Base-by-base conservation (phyloP, 2,113 vertebrate species). In the Poeciliopsis prolifica region DNA sequence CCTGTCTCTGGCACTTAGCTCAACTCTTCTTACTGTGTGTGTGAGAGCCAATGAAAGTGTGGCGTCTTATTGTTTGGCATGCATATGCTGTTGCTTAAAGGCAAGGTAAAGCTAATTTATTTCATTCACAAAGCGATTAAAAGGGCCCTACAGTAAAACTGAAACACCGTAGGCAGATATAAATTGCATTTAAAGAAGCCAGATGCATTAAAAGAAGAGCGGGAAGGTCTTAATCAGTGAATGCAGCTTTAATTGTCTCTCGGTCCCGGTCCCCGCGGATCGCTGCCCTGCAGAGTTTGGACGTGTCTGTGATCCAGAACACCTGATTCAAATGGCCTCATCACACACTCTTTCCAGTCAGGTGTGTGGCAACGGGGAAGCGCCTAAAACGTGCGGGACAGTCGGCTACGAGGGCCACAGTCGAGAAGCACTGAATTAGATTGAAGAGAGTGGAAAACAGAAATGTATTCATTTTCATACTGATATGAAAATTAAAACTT, bases 1-100 rank as follows among this genome's bases (percentile, higher is more conserved):
- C 86, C 82, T 84, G 85, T 87, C 86, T 87, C 75, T 85, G 81
- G 77, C 78, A 75, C 86, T 66, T 82, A 89, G 73, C 88, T 87
- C 78, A 79, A 81, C 80, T 83, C 72, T 68, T 77, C 30, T 74
- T 51, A 72, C 66, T 85, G 67, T 78, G 66, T 83, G 66, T 83
- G 60, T 72, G 70, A 73, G 60, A 48, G 69, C 61, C 33, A 11
- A 37, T 11, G 35, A 12, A 37, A n/a, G 33, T 62, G 61, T 66
- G n/a, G 8, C 14, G 29, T 71, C 66, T 29, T 31, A 66, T 69
- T 74, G 30, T 74, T 74, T 82, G 86, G 78, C 65, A 80, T 87
- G 78, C 64, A 75, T 80, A 68, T 29, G 31, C 54, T 64, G 15
- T 28, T 61, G 5, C 13, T 9, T 61, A 65, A 65, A 75, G 15